Percentiles rank a stretch among this genome's conserved stretches.
Evolutionary conservation across 2,888 invertebrate species (phyloP).

Genomic region (Lasioglossum vierecki): DNA sequence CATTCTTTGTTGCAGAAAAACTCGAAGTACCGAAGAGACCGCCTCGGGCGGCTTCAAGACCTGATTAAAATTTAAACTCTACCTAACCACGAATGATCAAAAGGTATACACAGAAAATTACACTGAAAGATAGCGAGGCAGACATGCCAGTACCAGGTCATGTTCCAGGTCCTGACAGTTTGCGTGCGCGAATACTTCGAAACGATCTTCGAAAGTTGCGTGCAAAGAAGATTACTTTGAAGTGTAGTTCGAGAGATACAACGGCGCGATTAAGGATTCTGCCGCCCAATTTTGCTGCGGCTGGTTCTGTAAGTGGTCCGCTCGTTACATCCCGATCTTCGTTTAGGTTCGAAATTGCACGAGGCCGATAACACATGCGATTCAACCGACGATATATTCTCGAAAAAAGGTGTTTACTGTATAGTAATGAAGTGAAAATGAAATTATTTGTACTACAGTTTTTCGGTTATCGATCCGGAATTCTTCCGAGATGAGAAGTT

Average conservation of each 20-base stretch:
- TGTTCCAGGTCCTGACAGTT: slow-evolving; percentile 15
- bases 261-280: slow-evolving; percentile 28
- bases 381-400: not conserved
- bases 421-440: slow-evolving; percentile 10
- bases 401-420: not conserved
- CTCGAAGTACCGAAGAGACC: not conserved
- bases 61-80: slow-evolving; percentile 3
- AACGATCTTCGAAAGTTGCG: slow-evolving; percentile 33
- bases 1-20: slow-evolving; percentile 11
- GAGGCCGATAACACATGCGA: not conserved
- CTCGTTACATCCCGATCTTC: slow-evolving; percentile 9
- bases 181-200: slow-evolving; percentile 25
- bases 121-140: slow-evolving; percentile 16
- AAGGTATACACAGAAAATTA: slow-evolving; percentile 12
- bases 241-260: slow-evolving; percentile 25
- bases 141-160: slow-evolving; percentile 12
- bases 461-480: not conserved
- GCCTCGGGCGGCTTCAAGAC: not conserved
- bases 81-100: not conserved
- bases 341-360: slow-evolving; percentile 6
- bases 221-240: slow-evolving; percentile 34
- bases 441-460: slow-evolving; percentile 1
- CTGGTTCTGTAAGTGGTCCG: not conserved
- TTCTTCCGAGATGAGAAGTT: not conserved
- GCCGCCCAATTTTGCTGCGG: slow-evolving; percentile 20